phyloP scores from a whole-genome alignment of 2,888 invertebrate species.

The Epirrhoe alternata region DNA sequence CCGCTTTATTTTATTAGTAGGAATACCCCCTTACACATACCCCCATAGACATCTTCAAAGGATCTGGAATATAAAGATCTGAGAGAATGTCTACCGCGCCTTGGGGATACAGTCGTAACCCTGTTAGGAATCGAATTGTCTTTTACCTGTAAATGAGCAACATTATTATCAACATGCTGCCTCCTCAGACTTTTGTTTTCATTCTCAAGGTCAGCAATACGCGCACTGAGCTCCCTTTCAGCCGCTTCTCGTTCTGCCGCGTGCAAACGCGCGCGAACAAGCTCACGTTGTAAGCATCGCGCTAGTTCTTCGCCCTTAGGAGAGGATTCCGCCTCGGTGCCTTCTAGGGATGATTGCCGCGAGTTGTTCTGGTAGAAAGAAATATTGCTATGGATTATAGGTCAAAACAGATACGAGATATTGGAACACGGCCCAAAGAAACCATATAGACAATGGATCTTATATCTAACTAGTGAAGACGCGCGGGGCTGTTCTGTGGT shows the following conservation, averaged over 20 bases:
- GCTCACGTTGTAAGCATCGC: conserved; percentile 96
- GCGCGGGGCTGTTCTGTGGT: too few relatives aligned
- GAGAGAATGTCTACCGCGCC: too few relatives aligned
- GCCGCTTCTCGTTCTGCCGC: conserved; percentile 96
- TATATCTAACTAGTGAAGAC: too few relatives aligned
- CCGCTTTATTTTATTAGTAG: too few relatives aligned
- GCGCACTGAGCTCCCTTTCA: conserved; percentile 93
- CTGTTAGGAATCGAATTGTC: too few relatives aligned
- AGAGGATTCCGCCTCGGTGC: conserved; percentile 82
- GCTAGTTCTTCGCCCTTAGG: conserved; percentile 89
- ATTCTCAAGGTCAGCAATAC: conserved; percentile 96
- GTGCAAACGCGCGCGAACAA: conserved; percentile 95
- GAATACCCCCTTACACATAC: too few relatives aligned
- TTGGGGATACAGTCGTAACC: too few relatives aligned
- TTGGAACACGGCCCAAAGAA: too few relatives aligned
- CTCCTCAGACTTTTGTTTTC: conserved; percentile 97
- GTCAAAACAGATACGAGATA: neutral
- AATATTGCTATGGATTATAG: neutral
- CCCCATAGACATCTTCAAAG: too few relatives aligned
- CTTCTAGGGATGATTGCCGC: conserved; percentile 93
- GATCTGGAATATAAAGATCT: too few relatives aligned
- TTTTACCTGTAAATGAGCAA: conserved; percentile 93
- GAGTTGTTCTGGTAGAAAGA: conserved; percentile 87
- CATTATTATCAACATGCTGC: conserved; percentile 97
- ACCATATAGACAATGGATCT: too few relatives aligned